These are phyloP conservation scores for Drosophila tsacasi DNA, from an alignment of 1,140 invertebrate genomes.

Conservation along the genomic window DNA sequence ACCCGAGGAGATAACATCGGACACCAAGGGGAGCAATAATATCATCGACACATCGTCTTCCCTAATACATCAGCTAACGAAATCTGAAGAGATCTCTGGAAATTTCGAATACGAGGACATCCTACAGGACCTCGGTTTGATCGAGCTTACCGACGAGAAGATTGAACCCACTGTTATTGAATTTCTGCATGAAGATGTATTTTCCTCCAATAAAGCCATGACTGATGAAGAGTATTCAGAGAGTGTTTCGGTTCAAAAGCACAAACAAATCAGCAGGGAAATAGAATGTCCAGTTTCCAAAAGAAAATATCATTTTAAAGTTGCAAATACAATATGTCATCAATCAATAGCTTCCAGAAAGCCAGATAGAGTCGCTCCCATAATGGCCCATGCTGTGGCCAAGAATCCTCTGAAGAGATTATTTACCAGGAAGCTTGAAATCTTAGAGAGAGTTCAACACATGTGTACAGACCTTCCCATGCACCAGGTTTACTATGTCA, in stretches of 20 bases:
- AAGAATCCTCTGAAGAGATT: too few species aligned
- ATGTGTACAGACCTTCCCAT: constrained; percentile 10
- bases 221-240: constrained; percentile 46
- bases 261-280: too few species aligned
- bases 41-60: constrained; percentile 10
- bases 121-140: background rate
- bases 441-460: constrained; percentile 11
- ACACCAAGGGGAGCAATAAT: background rate
- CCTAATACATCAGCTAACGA: background rate
- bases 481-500: constrained; percentile 9
- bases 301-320: background rate
- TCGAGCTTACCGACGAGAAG: background rate
- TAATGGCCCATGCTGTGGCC: too few species aligned
- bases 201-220: constrained; percentile 54
- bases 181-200: constrained; percentile 42
- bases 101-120: background rate
- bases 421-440: background rate
- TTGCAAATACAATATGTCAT: background rate
- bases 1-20: background rate
- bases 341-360: background rate
- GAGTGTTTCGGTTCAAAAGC: too few species aligned
- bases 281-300: background rate
- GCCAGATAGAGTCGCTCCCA: background rate
- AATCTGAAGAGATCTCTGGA: background rate
- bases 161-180: constrained; percentile 15